phyloP scores from a whole-genome alignment of 2,888 invertebrate genomes.

The Fragum fragum region DNA sequence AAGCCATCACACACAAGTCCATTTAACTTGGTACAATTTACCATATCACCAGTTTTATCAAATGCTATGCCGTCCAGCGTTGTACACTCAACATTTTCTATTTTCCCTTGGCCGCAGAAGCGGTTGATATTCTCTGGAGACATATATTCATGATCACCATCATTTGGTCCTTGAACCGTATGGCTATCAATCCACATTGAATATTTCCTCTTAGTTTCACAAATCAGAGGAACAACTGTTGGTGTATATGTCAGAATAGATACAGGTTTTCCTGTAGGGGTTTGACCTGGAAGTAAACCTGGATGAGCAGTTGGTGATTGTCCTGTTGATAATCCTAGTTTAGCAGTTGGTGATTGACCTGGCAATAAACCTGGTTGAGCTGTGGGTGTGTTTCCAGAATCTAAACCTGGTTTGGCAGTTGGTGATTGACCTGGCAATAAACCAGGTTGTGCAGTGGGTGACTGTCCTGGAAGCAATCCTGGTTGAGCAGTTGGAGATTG shows the following conservation, averaged over 20 bases:
- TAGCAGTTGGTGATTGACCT: conserved; percentile 52
- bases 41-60: conserved; percentile 70
- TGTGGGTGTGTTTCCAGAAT: conserved; percentile 53
- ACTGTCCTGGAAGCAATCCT: conserved; percentile 23
- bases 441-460: conserved; percentile 50
- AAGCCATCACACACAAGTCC: conserved; percentile 90
- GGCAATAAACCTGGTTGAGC: conserved; percentile 38
- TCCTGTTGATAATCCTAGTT: conserved; percentile 37
- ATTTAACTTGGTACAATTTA: conserved; percentile 88
- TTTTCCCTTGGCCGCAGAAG: conserved; percentile 74
- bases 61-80: conserved; percentile 66
- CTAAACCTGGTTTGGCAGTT: conserved; percentile 54
- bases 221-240: conserved; percentile 54
- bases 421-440: conserved; percentile 47
- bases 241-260: conserved; percentile 30
- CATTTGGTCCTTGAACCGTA: conserved; percentile 23
- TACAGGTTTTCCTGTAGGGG: conserved; percentile 23
- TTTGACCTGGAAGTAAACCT: conserved; percentile 18
- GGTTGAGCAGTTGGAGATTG: conserved; percentile 59
- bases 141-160: conserved; percentile 69
- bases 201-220: conserved; percentile 48
- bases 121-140: conserved; percentile 61
- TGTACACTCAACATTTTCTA: conserved; percentile 79
- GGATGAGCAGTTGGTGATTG: conserved; percentile 38
- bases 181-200: conserved; percentile 63